Evolutionary conservation across 2,797 vertebrate genomes (phyloP).

Genomic region (Loris lydekkerianus): DNA sequence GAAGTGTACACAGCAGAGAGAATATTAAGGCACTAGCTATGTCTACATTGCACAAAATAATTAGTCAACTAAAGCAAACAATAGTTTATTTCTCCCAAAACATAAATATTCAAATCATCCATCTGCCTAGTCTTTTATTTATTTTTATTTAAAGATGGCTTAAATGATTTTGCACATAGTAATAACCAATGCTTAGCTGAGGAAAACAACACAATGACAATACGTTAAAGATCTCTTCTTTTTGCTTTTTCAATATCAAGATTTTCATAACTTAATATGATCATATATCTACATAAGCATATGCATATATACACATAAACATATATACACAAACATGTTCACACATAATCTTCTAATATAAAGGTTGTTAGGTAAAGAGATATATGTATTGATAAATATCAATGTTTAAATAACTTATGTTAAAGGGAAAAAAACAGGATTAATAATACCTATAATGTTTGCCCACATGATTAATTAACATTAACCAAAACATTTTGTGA

Average conservation of each 20-base stretch:
- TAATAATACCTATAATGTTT: slow-evolving; percentile 43
- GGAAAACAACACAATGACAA: slow-evolving; percentile 19
- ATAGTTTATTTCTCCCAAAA: slow-evolving; percentile 25
- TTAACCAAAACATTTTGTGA: slow-evolving; percentile 1
- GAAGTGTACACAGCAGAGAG: slow-evolving; percentile 57
- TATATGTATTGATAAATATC: neutral
- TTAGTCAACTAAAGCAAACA: slow-evolving; percentile 53
- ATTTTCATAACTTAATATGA: neutral
- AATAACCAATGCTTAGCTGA: neutral
- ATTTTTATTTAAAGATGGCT: neutral
- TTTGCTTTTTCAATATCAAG: neutral
- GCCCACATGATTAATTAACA: neutral
- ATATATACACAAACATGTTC: neutral
- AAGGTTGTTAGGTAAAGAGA: neutral
- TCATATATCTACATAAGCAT: neutral
- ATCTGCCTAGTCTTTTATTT: neutral
- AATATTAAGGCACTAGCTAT: slow-evolving; percentile 57
- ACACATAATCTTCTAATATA: neutral
- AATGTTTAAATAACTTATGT: neutral
- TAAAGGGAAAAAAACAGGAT: neutral
- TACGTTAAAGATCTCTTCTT: neutral
- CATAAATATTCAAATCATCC: slow-evolving; percentile 46
- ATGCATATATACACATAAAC: neutral
- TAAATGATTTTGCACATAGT: slow-evolving; percentile 37
- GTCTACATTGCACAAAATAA: slow-evolving; percentile 37